Conservation (phyloP, 2,888 invertebrate genomes). For the Pollenia griseotomentosa region DNA sequence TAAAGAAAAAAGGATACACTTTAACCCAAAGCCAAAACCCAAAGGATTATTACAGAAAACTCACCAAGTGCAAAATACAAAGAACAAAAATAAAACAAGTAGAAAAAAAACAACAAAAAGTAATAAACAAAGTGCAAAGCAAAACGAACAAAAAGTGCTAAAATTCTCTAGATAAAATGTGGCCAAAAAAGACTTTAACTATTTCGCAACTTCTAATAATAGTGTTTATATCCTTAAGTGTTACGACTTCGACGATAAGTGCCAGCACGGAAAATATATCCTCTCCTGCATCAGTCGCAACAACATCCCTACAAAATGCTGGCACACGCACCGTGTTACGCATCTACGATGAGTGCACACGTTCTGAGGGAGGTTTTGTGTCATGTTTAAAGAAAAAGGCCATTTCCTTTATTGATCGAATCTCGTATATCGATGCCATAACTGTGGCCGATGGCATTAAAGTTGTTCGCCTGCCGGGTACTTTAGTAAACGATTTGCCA, state of each 20-base stretch:
- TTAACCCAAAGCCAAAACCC: conserved; percentile 10
- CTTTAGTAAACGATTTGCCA: conserved; percentile 74
- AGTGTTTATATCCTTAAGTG: conserved; percentile 58
- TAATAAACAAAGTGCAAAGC: conserved; percentile 39
- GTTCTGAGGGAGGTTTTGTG: conserved; percentile 87
- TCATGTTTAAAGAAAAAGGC: conserved; percentile 93
- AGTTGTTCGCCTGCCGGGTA: conserved; percentile 86
- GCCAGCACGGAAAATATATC: conserved; percentile 80
- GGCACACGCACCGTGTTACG: conserved; percentile 88
- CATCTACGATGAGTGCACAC: conserved; percentile 91
- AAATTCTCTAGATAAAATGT: conserved; percentile 72
- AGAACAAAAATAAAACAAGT: conserved; percentile 47
- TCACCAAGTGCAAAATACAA: neutral
- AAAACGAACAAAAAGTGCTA: conserved; percentile 34
- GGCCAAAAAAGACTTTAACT: conserved; percentile 75
- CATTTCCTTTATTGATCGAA: conserved; percentile 90
- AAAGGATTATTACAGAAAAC: conserved; percentile 22
- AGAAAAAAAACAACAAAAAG: conserved; percentile 18
- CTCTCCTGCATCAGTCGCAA: conserved; percentile 70
- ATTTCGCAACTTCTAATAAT: conserved; percentile 62
- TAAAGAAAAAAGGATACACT: conserved; percentile 52
- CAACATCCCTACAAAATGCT: conserved; percentile 83
- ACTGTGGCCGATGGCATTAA: conserved; percentile 88
- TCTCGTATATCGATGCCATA: conserved; percentile 89
- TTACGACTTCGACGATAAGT: conserved; percentile 74